Evolutionary conservation across 2,888 invertebrate genomes (phyloP).

Genomic region (Timema podura): DNA sequence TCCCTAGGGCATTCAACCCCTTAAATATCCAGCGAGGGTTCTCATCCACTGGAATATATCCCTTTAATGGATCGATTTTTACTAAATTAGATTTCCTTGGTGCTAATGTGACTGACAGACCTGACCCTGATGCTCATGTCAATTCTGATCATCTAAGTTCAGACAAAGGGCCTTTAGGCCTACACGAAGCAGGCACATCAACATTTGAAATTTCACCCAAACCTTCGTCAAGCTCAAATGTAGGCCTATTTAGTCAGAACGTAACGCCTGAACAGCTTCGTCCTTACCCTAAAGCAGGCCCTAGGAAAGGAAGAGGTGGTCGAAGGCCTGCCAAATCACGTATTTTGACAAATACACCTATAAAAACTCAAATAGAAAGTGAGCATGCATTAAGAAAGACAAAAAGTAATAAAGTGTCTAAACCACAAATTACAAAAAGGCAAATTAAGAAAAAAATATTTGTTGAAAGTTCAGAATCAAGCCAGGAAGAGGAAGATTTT

Average conservation of each 20-base stretch:
- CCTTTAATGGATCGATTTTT: slow-evolving; percentile 3
- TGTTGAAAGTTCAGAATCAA: background rate
- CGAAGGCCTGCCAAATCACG: background rate
- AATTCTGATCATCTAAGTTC: background rate
- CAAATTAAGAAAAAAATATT: background rate
- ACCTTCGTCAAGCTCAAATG: background rate
- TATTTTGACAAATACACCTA: slow-evolving; percentile 6
- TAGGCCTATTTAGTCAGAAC: background rate
- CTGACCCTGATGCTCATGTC: background rate
- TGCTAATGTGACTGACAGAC: background rate
- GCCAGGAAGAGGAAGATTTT: no score
- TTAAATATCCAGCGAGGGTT: slow-evolving; percentile 2
- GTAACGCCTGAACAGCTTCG: background rate
- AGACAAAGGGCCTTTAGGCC: background rate
- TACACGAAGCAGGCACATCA: background rate
- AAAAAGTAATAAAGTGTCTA: no score
- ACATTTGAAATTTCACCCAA: background rate
- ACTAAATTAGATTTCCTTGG: background rate
- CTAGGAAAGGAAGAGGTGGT: slow-evolving; percentile 9
- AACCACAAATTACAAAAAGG: background rate
- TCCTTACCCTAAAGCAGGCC: slow-evolving; percentile 9
- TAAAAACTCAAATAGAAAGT: slow-evolving; percentile 6
- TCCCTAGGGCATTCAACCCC: slow-evolving; percentile 16
- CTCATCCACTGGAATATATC: background rate
- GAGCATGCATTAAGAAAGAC: background rate